Evolutionary conservation across 2,797 vertebrate genomes (phyloP).

Genomic region (Liasis olivaceus): DNA sequence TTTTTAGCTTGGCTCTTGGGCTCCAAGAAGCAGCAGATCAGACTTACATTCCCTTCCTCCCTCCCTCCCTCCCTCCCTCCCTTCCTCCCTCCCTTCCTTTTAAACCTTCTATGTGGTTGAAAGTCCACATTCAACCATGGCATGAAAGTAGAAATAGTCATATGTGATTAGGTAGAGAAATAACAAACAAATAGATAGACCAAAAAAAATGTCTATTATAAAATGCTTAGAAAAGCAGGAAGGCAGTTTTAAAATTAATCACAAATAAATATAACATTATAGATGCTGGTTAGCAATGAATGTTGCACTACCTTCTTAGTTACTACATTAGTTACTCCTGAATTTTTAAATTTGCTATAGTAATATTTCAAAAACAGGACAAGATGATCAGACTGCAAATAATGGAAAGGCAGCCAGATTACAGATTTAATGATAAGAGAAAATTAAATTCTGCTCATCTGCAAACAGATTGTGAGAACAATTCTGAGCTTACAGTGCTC

Average conservation of each 20-base stretch:
- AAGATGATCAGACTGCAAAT: background rate
- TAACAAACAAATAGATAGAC: background rate
- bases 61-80: background rate
- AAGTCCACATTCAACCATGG: background rate
- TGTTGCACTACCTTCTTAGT: background rate
- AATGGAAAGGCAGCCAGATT: background rate
- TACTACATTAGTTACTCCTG: background rate
- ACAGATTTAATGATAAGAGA: background rate
- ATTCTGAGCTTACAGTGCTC: background rate
- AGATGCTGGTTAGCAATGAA: background rate
- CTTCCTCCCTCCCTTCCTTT: background rate
- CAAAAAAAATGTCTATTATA: background rate
- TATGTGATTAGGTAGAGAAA: background rate
- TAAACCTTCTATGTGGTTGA: background rate
- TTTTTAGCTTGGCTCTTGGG: background rate
- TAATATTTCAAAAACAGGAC: background rate
- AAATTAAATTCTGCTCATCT: background rate
- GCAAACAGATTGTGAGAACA: background rate
- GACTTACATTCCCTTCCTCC: background rate
- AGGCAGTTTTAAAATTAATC: background rate
- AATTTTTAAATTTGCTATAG: conserved; percentile 15
- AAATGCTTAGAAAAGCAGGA: background rate
- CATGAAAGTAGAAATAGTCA: background rate
- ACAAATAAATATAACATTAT: background rate
- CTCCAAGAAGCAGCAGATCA: background rate